These are phyloP conservation scores for Xiphophorus birchmanni DNA, from an alignment of 2,797 vertebrate genomes.

Conservation along the genomic window DNA sequence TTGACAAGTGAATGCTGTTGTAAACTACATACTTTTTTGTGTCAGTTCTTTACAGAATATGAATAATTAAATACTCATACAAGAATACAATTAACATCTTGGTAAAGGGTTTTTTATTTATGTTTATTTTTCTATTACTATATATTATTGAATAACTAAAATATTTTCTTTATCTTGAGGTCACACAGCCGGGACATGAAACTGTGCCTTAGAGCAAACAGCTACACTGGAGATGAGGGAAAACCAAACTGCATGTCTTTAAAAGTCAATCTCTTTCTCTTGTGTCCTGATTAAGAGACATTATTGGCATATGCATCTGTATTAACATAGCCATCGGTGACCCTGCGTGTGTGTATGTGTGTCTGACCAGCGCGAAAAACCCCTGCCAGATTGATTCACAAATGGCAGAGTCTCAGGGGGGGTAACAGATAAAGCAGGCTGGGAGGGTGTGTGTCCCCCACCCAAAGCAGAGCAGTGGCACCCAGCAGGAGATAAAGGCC, in stretches of 20 bases:
- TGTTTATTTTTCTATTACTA: not conserved
- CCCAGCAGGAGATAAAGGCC: slow-evolving; percentile 40
- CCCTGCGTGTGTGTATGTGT: slow-evolving; percentile 31
- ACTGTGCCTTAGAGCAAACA: slow-evolving; percentile 33
- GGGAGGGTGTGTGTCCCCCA: slow-evolving; percentile 40
- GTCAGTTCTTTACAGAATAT: not conserved
- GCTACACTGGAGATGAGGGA: slow-evolving; percentile 58
- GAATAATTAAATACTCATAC: not conserved
- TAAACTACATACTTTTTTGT: not conserved
- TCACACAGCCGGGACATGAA: slow-evolving; percentile 3
- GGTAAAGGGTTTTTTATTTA: not conserved
- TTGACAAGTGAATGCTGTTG: not conserved
- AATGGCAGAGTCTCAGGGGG: slow-evolving; percentile 64
- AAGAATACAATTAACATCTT: not conserved
- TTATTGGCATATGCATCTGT: slow-evolving; percentile 84
- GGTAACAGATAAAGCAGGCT: slow-evolving; percentile 40
- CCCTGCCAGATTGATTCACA: slow-evolving; percentile 77
- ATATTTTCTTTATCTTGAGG: not conserved
- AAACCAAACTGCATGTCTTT: slow-evolving; percentile 63
- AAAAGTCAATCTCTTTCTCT: slow-evolving; percentile 81
- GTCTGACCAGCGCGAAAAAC: slow-evolving; percentile 27
- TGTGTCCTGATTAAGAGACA: slow-evolving; percentile 82
- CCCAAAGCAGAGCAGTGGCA: slow-evolving; percentile 32
- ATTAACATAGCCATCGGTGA: slow-evolving; percentile 75
- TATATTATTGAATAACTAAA: not conserved